These are phyloP conservation scores for Tachina lurida DNA, from an alignment of 2,888 invertebrate species.

Conservation along the genomic window DNA sequence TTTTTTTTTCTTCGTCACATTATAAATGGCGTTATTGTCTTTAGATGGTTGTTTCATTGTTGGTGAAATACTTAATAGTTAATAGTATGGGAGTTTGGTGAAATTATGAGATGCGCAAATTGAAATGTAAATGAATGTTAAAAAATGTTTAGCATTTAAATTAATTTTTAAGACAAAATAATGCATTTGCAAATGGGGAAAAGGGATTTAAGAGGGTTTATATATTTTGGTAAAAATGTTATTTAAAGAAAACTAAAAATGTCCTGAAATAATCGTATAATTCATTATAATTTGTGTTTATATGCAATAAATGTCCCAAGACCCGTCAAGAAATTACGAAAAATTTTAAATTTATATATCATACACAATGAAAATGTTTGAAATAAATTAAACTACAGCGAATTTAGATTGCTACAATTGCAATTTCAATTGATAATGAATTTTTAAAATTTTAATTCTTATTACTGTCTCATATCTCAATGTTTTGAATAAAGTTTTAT, in stretches of 20 bases:
- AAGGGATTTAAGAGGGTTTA: neutral
- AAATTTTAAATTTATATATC: no score
- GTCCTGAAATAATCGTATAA: no score
- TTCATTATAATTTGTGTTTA: no score
- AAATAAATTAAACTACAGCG: no score
- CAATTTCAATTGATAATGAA: no score
- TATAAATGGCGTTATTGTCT: constrained; percentile 13
- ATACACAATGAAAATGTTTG: no score
- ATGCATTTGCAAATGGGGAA: neutral
- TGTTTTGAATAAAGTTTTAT: neutral
- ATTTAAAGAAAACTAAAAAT: neutral
- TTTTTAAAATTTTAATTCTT: neutral
- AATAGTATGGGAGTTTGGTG: neutral
- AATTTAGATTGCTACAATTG: no score
- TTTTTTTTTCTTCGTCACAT: neutral
- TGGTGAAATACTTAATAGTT: constrained; percentile 15
- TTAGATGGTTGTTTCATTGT: constrained; percentile 11
- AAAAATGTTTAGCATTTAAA: constrained; percentile 6
- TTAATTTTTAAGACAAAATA: neutral
- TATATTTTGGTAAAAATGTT: neutral
- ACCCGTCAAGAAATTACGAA: no score
- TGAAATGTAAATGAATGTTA: neutral
- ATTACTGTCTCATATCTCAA: neutral
- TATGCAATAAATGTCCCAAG: no score
- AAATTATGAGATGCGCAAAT: neutral